phyloP scores from a whole-genome alignment of 2,888 invertebrate species.

The Elmis aenea region DNA sequence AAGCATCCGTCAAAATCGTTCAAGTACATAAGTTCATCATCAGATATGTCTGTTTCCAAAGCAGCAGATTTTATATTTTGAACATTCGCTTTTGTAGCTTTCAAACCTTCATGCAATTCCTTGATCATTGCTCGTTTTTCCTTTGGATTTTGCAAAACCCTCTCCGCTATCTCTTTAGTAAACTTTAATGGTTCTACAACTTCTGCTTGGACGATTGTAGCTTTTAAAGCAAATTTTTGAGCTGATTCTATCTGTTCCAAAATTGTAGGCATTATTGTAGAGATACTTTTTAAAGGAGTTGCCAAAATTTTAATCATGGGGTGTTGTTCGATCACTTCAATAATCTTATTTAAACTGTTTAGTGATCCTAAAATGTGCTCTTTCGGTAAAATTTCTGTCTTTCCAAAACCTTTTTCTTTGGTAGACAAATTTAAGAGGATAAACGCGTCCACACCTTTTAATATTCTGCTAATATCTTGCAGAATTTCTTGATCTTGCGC shows the following conservation, averaged over 20 bases:
- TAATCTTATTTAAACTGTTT: constrained; percentile 28
- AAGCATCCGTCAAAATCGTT: constrained; percentile 18
- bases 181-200: constrained; percentile 16
- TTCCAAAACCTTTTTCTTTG: no score
- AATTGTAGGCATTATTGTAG: constrained; percentile 29
- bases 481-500: constrained; percentile 21
- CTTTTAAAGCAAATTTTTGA: constrained; percentile 17
- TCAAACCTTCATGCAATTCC: constrained; percentile 2
- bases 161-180: constrained; percentile 18
- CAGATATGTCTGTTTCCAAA: constrained; percentile 11
- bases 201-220: constrained; percentile 10
- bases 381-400: no score
- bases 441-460: constrained; percentile 15
- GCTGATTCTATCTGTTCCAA: constrained; percentile 32
- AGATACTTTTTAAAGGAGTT: constrained; percentile 27
- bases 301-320: constrained; percentile 31
- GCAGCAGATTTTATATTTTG: constrained; percentile 5
- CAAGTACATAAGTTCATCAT: constrained; percentile 22
- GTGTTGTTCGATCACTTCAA: constrained; percentile 24
- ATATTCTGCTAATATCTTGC: constrained; percentile 4
- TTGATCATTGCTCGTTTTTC: constrained; percentile 9
- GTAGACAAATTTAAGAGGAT: no score
- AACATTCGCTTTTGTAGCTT: constrained; percentile 5
- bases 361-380: constrained; percentile 27
- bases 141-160: constrained; percentile 18